Evolutionary conservation across 1,140 invertebrate genomes (phyloP).

Genomic region (Drosophila pallidifrons): DNA sequence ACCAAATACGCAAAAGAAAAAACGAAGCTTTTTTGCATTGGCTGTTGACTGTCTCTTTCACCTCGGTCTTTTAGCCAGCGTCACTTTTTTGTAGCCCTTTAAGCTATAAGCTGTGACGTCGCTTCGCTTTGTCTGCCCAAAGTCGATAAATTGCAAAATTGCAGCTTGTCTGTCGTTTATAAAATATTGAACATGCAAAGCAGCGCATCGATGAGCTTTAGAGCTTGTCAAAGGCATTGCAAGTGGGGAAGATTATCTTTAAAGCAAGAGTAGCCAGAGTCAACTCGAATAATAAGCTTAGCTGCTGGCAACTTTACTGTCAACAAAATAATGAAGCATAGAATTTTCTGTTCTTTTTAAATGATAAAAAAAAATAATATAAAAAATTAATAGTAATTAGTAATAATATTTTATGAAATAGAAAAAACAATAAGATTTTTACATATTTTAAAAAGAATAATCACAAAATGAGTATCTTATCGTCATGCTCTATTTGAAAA

Average conservation of each 20-base stretch:
- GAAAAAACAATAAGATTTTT: too few relatives aligned
- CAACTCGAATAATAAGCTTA: too few relatives aligned
- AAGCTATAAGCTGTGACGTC: slow-evolving; percentile 62
- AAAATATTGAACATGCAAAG: slow-evolving; percentile 72
- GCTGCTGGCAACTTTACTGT: too few relatives aligned
- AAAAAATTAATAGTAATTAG: too few relatives aligned
- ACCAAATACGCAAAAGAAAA: slow-evolving; percentile 59
- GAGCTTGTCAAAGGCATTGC: not conserved
- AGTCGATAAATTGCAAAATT: slow-evolving; percentile 73
- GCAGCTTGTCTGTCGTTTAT: slow-evolving; percentile 63
- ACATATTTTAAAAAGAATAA: too few relatives aligned
- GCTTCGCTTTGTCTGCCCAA: slow-evolving; percentile 41
- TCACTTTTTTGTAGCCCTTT: slow-evolving; percentile 67
- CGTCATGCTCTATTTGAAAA: too few relatives aligned
- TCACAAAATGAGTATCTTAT: too few relatives aligned
- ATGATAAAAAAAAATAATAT: too few relatives aligned
- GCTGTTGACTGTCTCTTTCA: slow-evolving; percentile 24
- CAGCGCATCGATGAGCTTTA: not conserved
- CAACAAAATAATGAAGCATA: too few relatives aligned
- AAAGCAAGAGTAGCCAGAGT: not conserved
- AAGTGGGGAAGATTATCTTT: not conserved
- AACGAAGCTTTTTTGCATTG: slow-evolving; percentile 42
- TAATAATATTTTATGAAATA: too few relatives aligned
- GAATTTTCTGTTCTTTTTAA: too few relatives aligned
- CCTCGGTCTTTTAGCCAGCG: not conserved